Conservation (phyloP, 2,888 invertebrate genomes). For the Xanthia togata region DNA sequence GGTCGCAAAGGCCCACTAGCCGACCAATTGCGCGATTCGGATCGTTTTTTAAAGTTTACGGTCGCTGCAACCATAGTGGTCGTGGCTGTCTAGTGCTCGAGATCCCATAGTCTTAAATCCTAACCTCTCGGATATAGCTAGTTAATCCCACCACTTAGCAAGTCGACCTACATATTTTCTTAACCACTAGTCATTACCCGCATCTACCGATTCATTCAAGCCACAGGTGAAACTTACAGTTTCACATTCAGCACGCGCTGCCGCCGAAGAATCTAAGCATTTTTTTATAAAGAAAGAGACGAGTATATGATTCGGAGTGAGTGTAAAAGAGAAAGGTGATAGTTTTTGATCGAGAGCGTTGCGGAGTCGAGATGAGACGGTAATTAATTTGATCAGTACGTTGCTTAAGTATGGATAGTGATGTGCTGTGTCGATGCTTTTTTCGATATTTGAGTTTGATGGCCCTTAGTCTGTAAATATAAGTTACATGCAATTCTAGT, state of each 20-base stretch:
- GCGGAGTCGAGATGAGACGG: slow-evolving; percentile 84
- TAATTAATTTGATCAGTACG: slow-evolving; percentile 90
- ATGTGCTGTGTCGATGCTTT: slow-evolving; percentile 70
- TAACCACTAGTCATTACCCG: slow-evolving; percentile 65
- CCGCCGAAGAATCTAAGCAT: slow-evolving; percentile 81
- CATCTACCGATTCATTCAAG: slow-evolving; percentile 81
- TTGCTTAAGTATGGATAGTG: slow-evolving; percentile 79
- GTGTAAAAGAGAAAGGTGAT: slow-evolving; percentile 72
- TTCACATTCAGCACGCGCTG: slow-evolving; percentile 87
- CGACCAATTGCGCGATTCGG: no score
- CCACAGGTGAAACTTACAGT: slow-evolving; percentile 86
- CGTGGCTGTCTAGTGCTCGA: no score
- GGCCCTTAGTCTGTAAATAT: background rate
- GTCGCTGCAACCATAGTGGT: no score
- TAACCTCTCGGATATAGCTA: slow-evolving; percentile 17
- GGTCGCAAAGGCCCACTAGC: no score
- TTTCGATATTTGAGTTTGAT: slow-evolving; percentile 24
- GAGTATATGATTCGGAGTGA: slow-evolving; percentile 54
- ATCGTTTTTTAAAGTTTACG: no score
- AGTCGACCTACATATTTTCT: slow-evolving; percentile 57
- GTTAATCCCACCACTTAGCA: slow-evolving; percentile 43
- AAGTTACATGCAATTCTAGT: background rate
- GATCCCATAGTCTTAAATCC: background rate
- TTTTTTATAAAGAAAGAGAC: slow-evolving; percentile 75
- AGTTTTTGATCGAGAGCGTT: slow-evolving; percentile 81